These are phyloP conservation scores for Mesoligia furuncula DNA, from an alignment of 2,888 invertebrate species.

Conservation along the genomic window DNA sequence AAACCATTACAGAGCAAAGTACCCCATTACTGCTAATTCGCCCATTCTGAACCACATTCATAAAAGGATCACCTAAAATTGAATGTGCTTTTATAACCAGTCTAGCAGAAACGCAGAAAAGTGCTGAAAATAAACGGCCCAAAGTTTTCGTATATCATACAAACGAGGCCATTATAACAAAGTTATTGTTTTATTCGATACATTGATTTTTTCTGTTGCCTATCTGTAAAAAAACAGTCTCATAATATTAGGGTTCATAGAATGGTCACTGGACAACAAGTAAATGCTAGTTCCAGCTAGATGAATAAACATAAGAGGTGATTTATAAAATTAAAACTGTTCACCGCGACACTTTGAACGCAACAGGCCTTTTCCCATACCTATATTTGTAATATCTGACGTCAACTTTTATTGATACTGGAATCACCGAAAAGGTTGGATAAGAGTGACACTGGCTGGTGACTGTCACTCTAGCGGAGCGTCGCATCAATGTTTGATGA, in stretches of 20 bases:
- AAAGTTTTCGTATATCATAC: conserved; percentile 22
- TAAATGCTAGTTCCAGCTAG: not conserved
- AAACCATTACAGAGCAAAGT: conserved; percentile 17
- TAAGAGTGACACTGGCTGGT: not conserved
- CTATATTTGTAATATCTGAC: too few relatives aligned
- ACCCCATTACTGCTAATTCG: conserved; percentile 16
- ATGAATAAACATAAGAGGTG: not conserved
- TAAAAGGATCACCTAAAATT: conserved; percentile 15
- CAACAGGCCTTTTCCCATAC: not conserved
- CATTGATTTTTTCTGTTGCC: not conserved
- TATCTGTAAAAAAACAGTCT: not conserved
- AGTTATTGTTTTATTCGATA: conserved; percentile 18
- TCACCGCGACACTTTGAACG: not conserved
- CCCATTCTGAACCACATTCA: conserved; percentile 3
- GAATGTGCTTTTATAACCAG: conserved; percentile 20
- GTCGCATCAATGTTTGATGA: not conserved
- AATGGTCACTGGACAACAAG: not conserved
- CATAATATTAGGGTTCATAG: too few relatives aligned
- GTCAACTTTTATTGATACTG: not conserved
- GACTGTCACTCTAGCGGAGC: not conserved
- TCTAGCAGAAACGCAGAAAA: conserved; percentile 29
- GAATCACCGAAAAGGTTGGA: not conserved
- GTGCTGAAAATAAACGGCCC: conserved; percentile 16
- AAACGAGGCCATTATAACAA: conserved; percentile 13
- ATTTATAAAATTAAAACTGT: not conserved